phyloP scores from a whole-genome alignment of 2,888 invertebrate species.

The Gymnosoma rotundatum region DNA sequence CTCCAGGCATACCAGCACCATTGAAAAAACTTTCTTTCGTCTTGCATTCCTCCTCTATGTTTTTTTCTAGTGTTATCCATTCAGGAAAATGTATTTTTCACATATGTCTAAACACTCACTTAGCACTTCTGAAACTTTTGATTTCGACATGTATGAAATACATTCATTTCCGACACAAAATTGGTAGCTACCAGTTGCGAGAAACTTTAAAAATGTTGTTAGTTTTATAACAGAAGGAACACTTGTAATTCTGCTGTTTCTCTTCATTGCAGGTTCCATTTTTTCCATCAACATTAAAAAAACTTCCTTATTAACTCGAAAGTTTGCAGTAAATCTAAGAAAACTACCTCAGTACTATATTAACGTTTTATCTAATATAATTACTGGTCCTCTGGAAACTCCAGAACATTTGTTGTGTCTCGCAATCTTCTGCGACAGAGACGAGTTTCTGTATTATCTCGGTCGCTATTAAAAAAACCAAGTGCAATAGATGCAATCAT shows the following conservation, averaged over 20 bases:
- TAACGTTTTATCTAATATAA: background rate
- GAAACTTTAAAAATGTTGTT: slow-evolving; percentile 11
- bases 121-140: slow-evolving; percentile 15
- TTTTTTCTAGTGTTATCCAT: too few species aligned
- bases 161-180: background rate
- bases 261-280: background rate
- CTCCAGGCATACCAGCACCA: too few species aligned
- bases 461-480: background rate
- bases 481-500: slow-evolving; percentile 3
- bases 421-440: background rate
- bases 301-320: slow-evolving; percentile 10
- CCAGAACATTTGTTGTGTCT: slow-evolving; percentile 7
- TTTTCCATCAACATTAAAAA: background rate
- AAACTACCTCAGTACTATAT: background rate
- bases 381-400: slow-evolving; percentile 6
- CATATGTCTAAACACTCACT: background rate
- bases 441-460: too few species aligned
- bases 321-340: slow-evolving; percentile 3
- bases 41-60: too few species aligned
- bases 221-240: background rate
- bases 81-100: too few species aligned
- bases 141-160: slow-evolving; percentile 13
- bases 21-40: too few species aligned
- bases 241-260: background rate
- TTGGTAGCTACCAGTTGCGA: slow-evolving; percentile 3